These are phyloP conservation scores for Ammodytes marinus DNA, from an alignment of 2,113 vertebrate genomes.

Conservation along the genomic window DNA sequence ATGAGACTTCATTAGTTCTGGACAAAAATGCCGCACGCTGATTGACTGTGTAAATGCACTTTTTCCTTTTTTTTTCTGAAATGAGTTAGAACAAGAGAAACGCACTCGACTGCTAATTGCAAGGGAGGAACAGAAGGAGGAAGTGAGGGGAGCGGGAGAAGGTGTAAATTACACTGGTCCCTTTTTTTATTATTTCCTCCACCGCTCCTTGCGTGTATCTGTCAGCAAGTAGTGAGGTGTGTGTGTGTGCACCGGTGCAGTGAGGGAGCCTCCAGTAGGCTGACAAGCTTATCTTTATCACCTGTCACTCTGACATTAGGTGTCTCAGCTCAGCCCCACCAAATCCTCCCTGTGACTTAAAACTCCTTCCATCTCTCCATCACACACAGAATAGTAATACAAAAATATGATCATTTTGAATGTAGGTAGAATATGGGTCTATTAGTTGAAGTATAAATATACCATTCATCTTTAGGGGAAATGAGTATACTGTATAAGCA, in stretches of 20 bases:
- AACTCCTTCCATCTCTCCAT: slow-evolving; percentile 10
- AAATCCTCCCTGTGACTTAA: slow-evolving; percentile 32
- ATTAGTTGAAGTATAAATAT: no score
- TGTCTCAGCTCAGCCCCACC: slow-evolving; percentile 49
- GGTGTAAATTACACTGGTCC: slow-evolving; percentile 32
- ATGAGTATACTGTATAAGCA: no score
- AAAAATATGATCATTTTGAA: background rate
- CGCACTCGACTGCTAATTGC: slow-evolving; percentile 59
- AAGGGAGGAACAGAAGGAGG: slow-evolving; percentile 9
- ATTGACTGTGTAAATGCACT: slow-evolving; percentile 14
- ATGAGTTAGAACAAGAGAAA: slow-evolving; percentile 46
- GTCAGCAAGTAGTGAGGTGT: slow-evolving; percentile 58
- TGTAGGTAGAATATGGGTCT: no score
- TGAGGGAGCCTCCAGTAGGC: slow-evolving; percentile 57
- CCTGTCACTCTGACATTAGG: slow-evolving; percentile 72
- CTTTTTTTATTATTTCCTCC: background rate
- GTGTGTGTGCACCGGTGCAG: slow-evolving; percentile 52
- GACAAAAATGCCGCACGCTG: slow-evolving; percentile 11
- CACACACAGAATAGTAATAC: background rate
- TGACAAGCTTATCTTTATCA: slow-evolving; percentile 75
- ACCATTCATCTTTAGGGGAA: no score
- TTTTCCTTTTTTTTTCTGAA: background rate
- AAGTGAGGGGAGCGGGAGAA: background rate
- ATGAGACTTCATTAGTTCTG: slow-evolving; percentile 63
- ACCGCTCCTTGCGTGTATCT: slow-evolving; percentile 52